Evolutionary conservation across 1,140 invertebrate genomes (phyloP), one percentile per base, ranked within the genome.

Genomic region (Diorhabda carinulata): DNA sequence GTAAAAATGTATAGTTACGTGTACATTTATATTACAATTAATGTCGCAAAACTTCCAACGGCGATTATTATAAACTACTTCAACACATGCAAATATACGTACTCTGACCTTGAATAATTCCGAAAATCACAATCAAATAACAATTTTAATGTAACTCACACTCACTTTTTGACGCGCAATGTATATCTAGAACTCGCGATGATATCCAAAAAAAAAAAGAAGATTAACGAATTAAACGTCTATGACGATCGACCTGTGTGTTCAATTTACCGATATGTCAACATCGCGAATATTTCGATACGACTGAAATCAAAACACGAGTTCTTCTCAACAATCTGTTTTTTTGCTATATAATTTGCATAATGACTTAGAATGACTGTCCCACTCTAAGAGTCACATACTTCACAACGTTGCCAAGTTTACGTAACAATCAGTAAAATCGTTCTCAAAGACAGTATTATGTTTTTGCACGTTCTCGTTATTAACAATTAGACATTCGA

Each of bases 261-360:
- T 52, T 52, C 47, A n/a, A n/a, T 6, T 44, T 52, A 52, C 57
- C 40, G 44, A 45, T 66, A 57, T 64, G 72, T 68, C 70, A 70
- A 67, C 66, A 59, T 68, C 44, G 57, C 64, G 69, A 73, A 73
- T 71, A 73, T 73, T 67, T 67, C 57, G 43, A 56, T 58, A 60
- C 47, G 64, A 59, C 61, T 62, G 59, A 65, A 25, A 59, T 44
- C 63, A 45, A 43, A 64, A 68, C 57, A 63, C 67, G 72, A 59
- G 61, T 64, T 61, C 59, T 42, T 56, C 44, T 44, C 25, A 73
- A 68, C 66, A 73, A 66, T 67, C 67, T 61, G 67, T 69, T 71
- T 68, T 73, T 71, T 67, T 42, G 61, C 57, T 52, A 68, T 57
- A 61, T 68, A 62, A 73, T 73, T 70, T 69, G 66, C 72, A 73